These are phyloP conservation scores for Rostratula benghalensis DNA, from an alignment of 2,113 vertebrate genomes.

Conservation along the genomic window DNA sequence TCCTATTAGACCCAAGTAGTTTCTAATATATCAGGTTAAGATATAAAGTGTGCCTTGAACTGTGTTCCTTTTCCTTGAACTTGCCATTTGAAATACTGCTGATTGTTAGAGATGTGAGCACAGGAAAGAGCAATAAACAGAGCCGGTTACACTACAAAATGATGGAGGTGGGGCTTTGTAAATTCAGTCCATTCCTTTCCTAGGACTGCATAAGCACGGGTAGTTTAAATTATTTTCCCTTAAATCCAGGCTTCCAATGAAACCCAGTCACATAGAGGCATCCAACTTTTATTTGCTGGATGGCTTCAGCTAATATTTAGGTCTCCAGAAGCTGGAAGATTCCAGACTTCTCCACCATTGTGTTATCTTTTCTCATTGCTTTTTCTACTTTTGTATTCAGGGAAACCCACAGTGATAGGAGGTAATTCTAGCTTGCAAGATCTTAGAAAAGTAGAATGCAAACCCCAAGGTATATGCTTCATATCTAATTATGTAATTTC, in stretches of 20 bases:
- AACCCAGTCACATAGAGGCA: not conserved
- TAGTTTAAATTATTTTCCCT: not conserved
- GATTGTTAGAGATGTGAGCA: not conserved
- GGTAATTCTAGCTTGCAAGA: not conserved
- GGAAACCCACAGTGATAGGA: not conserved
- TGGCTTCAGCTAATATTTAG: conserved; percentile 14
- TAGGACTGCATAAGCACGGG: not conserved
- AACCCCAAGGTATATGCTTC: not conserved
- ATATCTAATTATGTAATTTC: not conserved
- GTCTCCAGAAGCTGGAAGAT: not conserved
- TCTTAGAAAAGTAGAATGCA: not conserved
- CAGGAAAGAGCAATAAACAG: no score
- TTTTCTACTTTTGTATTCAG: not conserved
- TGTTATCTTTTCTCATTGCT: conserved; percentile 1
- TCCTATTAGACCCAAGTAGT: not conserved
- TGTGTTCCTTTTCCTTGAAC: not conserved
- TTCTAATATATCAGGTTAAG: not conserved
- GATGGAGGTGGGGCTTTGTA: not conserved
- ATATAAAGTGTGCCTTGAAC: not conserved
- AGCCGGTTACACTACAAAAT: not conserved
- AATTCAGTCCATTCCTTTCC: not conserved
- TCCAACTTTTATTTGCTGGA: not conserved
- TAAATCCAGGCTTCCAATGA: conserved; percentile 29
- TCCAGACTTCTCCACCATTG: not conserved
- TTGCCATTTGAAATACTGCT: not conserved